Conservation (phyloP, 2,797 vertebrate genomes). For the Pipistrellus kuhlii region DNA sequence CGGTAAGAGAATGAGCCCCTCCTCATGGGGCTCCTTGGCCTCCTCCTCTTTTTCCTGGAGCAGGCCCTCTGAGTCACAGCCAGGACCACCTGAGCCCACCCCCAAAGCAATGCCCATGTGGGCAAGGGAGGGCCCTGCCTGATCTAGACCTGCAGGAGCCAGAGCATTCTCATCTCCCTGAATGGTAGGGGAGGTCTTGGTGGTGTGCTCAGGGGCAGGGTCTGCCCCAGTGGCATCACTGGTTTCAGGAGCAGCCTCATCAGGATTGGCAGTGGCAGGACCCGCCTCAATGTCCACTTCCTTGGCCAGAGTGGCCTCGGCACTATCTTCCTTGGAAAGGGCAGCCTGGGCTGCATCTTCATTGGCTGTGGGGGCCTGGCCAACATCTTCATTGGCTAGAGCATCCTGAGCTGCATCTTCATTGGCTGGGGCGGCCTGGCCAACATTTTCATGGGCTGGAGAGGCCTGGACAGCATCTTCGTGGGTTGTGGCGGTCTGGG, state of each 20-base stretch:
- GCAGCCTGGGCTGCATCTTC: background rate
- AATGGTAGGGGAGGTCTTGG: background rate
- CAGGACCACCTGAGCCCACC: background rate
- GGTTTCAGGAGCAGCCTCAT: background rate
- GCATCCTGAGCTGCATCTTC: background rate
- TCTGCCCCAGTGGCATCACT: background rate
- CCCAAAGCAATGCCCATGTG: background rate
- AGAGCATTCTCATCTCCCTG: background rate
- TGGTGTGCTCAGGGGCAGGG: background rate
- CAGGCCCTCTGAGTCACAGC: background rate
- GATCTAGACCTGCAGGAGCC: background rate
- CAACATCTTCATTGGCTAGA: background rate
- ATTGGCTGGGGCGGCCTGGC: background rate
- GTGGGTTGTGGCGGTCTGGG: background rate
- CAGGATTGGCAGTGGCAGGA: background rate
- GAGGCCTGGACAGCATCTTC: background rate
- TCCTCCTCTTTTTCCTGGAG: background rate
- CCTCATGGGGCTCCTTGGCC: background rate
- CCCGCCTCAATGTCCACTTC: background rate
- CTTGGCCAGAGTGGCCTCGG: accelerated
- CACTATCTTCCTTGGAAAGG: background rate
- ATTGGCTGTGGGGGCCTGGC: background rate
- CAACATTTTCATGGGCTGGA: background rate
- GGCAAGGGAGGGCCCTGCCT: background rate
- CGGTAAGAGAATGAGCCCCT: background rate